phyloP scores from a whole-genome alignment of 2,797 vertebrate genomes.

The Bradypus variegatus region DNA sequence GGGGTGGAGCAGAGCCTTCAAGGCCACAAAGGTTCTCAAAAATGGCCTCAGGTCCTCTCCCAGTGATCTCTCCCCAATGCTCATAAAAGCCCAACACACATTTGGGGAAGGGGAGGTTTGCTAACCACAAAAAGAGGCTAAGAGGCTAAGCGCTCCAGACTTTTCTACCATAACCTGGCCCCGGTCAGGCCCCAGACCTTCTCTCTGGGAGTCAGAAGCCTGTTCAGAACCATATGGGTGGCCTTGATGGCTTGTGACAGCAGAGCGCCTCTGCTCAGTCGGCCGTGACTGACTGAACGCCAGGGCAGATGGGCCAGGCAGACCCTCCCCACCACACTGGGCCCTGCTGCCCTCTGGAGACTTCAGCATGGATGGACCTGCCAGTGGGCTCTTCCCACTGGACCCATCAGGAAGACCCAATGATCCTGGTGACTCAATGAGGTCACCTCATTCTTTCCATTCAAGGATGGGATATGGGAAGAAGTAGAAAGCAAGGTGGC shows the following conservation, averaged over 20 bases:
- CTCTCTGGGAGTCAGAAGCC: not conserved
- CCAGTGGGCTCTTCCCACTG: not conserved
- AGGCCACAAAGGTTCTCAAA: not conserved
- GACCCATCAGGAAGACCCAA: not conserved
- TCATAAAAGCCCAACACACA: not conserved
- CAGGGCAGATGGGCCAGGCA: not conserved
- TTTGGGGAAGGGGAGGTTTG: not conserved
- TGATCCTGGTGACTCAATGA: not conserved
- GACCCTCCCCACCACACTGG: not conserved
- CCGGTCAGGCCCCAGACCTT: not conserved
- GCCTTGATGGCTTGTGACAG: constrained; percentile 13
- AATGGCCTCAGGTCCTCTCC: not conserved
- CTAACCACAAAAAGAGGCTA: not conserved
- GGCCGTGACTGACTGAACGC: not conserved
- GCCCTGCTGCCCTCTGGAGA: not conserved
- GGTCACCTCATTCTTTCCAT: not conserved
- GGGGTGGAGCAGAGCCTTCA: not conserved
- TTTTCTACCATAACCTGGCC: not conserved
- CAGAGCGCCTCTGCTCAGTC: not conserved
- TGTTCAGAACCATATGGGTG: not conserved
- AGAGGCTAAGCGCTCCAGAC: not conserved
- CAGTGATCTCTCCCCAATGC: not conserved
- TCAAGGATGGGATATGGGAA: not conserved
- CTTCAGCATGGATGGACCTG: not conserved
- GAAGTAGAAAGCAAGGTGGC: not conserved